phyloP scores from a whole-genome alignment of 2,797 vertebrate species.

The Rhinella marina region DNA sequence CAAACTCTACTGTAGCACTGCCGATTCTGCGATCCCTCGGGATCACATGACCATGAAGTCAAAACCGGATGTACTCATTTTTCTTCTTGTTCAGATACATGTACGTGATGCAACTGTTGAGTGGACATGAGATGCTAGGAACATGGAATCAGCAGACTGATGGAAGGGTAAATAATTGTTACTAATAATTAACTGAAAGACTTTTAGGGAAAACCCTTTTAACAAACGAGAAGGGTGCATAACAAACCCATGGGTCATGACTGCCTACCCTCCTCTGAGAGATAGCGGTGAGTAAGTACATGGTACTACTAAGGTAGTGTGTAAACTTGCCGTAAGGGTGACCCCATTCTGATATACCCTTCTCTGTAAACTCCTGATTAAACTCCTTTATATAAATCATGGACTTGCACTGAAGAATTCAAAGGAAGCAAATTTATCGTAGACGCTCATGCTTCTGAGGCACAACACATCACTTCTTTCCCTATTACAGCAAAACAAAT shows the following conservation, averaged over 20 bases:
- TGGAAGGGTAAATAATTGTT: too few relatives aligned
- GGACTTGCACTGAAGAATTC: not conserved
- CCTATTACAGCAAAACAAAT: constrained; percentile 1
- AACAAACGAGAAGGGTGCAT: not conserved
- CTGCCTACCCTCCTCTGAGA: not conserved
- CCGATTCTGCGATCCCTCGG: too few relatives aligned
- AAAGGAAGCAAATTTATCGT: not conserved
- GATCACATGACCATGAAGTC: too few relatives aligned
- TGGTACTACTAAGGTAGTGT: not conserved
- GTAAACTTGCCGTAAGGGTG: not conserved
- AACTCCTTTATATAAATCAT: not conserved
- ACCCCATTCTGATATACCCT: not conserved
- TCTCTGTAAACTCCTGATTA: not conserved
- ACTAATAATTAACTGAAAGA: too few relatives aligned
- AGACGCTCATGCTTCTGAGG: not conserved
- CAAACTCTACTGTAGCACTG: too few relatives aligned
- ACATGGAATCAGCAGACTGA: too few relatives aligned
- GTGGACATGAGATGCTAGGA: too few relatives aligned
- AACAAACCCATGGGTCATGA: not conserved
- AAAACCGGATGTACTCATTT: too few relatives aligned
- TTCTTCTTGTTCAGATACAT: too few relatives aligned
- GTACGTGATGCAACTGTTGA: too few relatives aligned
- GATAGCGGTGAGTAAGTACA: not conserved
- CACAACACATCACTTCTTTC: not conserved
- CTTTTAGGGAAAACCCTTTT: not conserved